Percentiles rank a stretch among this genome's conserved stretches.
Conservation (phyloP, 2,797 vertebrate species). For the Coranthus polyacanthus region DNA sequence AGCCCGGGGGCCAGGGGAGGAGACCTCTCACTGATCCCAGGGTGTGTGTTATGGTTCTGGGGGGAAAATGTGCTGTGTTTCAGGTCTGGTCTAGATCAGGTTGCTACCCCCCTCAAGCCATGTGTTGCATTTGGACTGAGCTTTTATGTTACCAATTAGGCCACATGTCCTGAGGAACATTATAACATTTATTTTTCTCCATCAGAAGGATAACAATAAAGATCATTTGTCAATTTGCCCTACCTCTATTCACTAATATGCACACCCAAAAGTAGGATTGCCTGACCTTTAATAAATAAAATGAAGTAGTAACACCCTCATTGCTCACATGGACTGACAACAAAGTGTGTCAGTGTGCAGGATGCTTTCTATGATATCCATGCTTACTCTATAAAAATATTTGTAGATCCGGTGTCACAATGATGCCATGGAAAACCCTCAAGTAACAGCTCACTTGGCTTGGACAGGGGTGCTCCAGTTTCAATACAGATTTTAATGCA, state of each 20-base stretch:
- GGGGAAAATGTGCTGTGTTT: constrained; percentile 70
- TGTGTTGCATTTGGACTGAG: constrained; percentile 60
- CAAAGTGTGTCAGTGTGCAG: not conserved
- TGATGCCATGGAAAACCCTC: not conserved
- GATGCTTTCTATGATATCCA: not conserved
- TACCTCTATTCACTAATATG: constrained; percentile 1
- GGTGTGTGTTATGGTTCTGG: constrained; percentile 75
- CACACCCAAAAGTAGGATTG: not conserved
- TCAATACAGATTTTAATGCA: no score
- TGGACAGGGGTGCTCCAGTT: no score
- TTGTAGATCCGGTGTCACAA: not conserved
- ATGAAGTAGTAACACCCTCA: constrained; percentile 18
- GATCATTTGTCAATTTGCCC: not conserved
- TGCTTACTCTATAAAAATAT: not conserved
- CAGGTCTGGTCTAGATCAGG: constrained; percentile 71
- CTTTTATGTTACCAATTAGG: constrained; percentile 38
- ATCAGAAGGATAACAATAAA: constrained; percentile 13
- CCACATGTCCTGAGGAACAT: constrained; percentile 29
- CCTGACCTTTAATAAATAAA: not conserved
- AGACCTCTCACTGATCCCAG: constrained; percentile 55
- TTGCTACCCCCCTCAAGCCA: constrained; percentile 47
- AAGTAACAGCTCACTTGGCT: no score
- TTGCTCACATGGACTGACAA: not conserved
- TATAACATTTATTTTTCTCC: constrained; percentile 12
- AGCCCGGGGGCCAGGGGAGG: constrained; percentile 30